Percentiles rank a stretch among this genome's conserved stretches.
These are phyloP conservation scores for Sterrhoptilus dennistouni DNA, from an alignment of 2,113 vertebrate species.

Conservation along the genomic window DNA sequence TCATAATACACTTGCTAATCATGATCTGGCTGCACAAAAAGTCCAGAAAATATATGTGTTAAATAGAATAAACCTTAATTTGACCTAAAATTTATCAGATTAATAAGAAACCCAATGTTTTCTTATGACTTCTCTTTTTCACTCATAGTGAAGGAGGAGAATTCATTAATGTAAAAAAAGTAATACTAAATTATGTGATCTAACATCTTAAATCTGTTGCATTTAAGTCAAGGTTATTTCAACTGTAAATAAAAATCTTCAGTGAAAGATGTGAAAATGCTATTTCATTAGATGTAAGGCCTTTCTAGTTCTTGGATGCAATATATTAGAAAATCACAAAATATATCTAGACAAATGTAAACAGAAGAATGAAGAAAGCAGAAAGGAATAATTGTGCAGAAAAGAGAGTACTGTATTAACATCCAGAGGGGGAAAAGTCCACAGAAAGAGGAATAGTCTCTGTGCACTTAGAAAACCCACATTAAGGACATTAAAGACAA, in stretches of 20 bases:
- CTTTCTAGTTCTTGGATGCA: not conserved
- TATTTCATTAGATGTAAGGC: not conserved
- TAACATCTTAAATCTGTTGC: not conserved
- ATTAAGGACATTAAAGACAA: not conserved
- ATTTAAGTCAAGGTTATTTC: not conserved
- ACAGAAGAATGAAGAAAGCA: not conserved
- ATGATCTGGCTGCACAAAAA: not conserved
- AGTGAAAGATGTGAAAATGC: not conserved
- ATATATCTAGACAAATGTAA: not conserved
- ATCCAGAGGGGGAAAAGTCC: not conserved
- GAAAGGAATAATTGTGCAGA: not conserved
- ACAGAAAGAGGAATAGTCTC: not conserved
- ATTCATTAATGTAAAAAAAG: not conserved
- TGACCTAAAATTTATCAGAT: not conserved
- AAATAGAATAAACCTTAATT: not conserved
- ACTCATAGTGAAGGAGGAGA: not conserved
- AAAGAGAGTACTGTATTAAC: not conserved
- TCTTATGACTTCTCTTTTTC: not conserved
- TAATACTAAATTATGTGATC: not conserved
- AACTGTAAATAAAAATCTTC: not conserved
- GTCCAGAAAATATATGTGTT: not conserved
- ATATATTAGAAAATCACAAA: not conserved
- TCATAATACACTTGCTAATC: not conserved
- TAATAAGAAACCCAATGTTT: not conserved
- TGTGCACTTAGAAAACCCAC: not conserved